Percentiles rank a stretch among this genome's conserved stretches.
These are phyloP conservation scores for Psittacus erithacus DNA, from an alignment of 2,113 vertebrate genomes.

Conservation along the genomic window DNA sequence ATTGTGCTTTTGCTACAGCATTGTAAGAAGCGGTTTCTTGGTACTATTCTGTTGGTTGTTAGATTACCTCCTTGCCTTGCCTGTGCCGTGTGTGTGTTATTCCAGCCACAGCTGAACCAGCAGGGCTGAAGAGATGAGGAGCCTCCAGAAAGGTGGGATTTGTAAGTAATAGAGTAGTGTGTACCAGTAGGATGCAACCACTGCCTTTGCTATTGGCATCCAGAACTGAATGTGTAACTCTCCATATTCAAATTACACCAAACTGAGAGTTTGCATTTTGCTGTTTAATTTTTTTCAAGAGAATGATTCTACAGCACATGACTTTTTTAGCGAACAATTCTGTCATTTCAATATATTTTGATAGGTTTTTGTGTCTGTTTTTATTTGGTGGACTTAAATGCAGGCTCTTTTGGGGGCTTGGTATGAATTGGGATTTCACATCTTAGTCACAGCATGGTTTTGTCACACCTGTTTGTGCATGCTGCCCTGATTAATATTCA, in stretches of 20 bases:
- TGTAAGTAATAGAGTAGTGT: not conserved
- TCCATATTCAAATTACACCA: not conserved
- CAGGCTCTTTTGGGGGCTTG: not conserved
- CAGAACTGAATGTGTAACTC: not conserved
- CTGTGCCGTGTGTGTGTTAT: not conserved
- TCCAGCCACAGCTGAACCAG: not conserved
- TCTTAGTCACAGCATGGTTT: constrained; percentile 33
- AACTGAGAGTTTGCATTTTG: not conserved
- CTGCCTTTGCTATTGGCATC: not conserved
- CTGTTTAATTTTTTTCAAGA: constrained; percentile 23
- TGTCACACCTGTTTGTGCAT: constrained; percentile 41
- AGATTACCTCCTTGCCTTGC: not conserved
- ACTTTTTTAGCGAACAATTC: not conserved
- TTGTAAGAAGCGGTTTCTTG: not conserved
- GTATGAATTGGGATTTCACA: not conserved
- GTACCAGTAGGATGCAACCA: not conserved
- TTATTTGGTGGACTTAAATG: not conserved
- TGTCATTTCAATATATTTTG: not conserved
- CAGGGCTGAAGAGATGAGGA: not conserved
- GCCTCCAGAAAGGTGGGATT: not conserved
- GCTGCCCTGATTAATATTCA: constrained; percentile 50
- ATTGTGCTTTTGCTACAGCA: not conserved
- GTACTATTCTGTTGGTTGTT: not conserved
- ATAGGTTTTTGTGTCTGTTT: not conserved
- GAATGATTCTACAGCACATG: not conserved